These are phyloP conservation scores for Cabera pusaria DNA, from an alignment of 2,888 invertebrate genomes.

Conservation along the genomic window DNA sequence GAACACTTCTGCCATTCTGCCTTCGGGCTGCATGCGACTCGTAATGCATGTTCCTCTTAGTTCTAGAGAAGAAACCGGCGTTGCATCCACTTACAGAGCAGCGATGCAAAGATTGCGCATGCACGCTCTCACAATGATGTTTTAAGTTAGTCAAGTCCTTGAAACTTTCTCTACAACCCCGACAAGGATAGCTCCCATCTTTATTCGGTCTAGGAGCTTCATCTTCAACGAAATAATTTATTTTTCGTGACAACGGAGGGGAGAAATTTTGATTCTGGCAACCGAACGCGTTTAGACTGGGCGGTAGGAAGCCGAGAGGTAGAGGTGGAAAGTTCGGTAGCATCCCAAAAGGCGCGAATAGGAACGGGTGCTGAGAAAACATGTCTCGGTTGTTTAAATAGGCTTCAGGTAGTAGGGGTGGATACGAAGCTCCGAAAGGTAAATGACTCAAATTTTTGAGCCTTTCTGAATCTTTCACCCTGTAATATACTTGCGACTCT, in stretches of 20 bases:
- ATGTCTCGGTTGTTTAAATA: constrained; percentile 69
- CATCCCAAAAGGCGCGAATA: constrained; percentile 77
- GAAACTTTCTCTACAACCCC: constrained; percentile 86
- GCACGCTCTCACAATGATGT: constrained; percentile 88
- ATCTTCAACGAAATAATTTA: constrained; percentile 86
- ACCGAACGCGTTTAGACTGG: constrained; percentile 67
- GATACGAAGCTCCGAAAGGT: constrained; percentile 61
- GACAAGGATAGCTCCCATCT: constrained; percentile 87
- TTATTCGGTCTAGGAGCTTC: constrained; percentile 86
- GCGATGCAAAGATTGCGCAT: constrained; percentile 87
- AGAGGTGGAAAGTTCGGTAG: constrained; percentile 74
- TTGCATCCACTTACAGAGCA: constrained; percentile 91
- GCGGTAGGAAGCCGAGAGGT: constrained; percentile 71
- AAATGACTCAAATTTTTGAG: constrained; percentile 57
- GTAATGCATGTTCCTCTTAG: constrained; percentile 90
- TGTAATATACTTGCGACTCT: constrained; percentile 75
- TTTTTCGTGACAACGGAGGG: constrained; percentile 59
- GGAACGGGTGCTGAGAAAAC: constrained; percentile 72
- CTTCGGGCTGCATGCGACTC: constrained; percentile 84
- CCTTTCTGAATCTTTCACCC: constrained; percentile 66
- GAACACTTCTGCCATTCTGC: constrained; percentile 59
- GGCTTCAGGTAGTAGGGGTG: constrained; percentile 63
- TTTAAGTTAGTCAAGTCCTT: constrained; percentile 85
- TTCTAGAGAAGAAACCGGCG: constrained; percentile 90
- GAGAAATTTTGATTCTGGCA: constrained; percentile 67